Base-by-base conservation (phyloP, 2,888 invertebrate species). In the Apeira syringaria region DNA sequence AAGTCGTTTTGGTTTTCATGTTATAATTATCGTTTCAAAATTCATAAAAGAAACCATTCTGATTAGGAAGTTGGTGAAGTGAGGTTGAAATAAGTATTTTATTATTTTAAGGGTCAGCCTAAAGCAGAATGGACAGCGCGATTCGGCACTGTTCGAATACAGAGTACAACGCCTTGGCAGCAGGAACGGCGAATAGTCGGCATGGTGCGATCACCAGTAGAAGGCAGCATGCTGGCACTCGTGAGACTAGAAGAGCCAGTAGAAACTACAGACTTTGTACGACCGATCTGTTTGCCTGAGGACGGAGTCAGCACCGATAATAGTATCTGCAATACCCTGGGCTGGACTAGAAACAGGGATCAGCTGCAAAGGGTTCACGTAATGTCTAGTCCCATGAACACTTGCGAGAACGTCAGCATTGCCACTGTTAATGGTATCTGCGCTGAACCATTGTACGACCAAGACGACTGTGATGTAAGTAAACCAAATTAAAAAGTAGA, bases 151-250 rank as follows among this genome's bases (percentile, higher is more conserved):
- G 93, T 96, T 0, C 92, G 97, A 29, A 91, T 96, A 26, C 93
- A 94, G 26, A 94, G 95, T 47, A 93, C 94, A 1, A 93, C 96
- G 0, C 97, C 97, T 0, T 97, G 97, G 97, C 95, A 96, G 59
- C 97, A 96, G 71, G 95, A 97, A 57, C 90, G 95, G 33, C 91
- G 95, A 40, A 94, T 96, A 35, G 92, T 97, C 2, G 96, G 97
- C 17, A 95, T 97, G 94, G 94, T 96, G 8, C 96, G 96, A 58
- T 96, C 96, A 0, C 97, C 97, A 0, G 96, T 97, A 0, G 97
- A 97, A 76, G 97, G 97, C 11, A 97, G 96, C 58, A 95, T 95
- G 50, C 91, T 96, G 3, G 96, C 96, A 0, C 79, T 97, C 39
- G 92, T 97, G 26, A 94, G 96, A 51, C 82, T 97, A 24, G 96